Evolutionary conservation across 2,113 vertebrate genomes (phyloP), one percentile per base, ranked within the genome.

Genomic region (Heteronetta atricapilla): DNA sequence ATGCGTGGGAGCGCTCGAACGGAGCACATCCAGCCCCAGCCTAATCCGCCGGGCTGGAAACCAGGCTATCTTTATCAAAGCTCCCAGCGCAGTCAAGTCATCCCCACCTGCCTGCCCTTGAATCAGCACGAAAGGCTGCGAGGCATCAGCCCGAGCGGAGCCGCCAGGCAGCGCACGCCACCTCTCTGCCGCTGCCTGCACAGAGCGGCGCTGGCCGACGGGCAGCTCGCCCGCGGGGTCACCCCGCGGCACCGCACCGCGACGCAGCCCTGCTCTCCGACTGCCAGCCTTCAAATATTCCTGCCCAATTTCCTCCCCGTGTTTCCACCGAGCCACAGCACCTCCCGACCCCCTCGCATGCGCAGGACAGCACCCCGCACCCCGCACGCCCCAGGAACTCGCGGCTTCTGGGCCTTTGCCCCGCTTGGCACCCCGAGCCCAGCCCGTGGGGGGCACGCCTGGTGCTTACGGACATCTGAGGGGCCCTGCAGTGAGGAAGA

Each of bases 61-160:
- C 29, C 42, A 22, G 4, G 73, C 58, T 86, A 13, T 59, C 91
- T 79, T 60, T 33, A 81, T 36, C n/a, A 40, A 26, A 79, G 23
- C 75, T n/a, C 31, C 68, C 86, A 63, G 55, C 8, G 38, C 68
- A 0, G 0, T 9, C 59, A 31, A 48, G 31, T 17, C 21, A 83
- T 13, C 38, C 67, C 38, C 63, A 56, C 74, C 67, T 86, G 91
- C 72, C 86, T 59, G 73, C 17, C 36, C 79, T 46, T 34, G 66
- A 74, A 86, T 81, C 86, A 60, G 80, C 82, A 78, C 44, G 77
- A 83, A 95, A 18, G 0, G 0, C 82, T 13, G 66, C 0, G 6
- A 50, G 40, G 44, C 36, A 23, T 1, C 7, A 3, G 48, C 12
- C 11, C 11, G 62, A 28, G 69, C 0, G 0, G 69, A 36, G 55